Base-by-base conservation (phyloP, 2,797 vertebrate species). In the Chiloscyllium punctatum region DNA sequence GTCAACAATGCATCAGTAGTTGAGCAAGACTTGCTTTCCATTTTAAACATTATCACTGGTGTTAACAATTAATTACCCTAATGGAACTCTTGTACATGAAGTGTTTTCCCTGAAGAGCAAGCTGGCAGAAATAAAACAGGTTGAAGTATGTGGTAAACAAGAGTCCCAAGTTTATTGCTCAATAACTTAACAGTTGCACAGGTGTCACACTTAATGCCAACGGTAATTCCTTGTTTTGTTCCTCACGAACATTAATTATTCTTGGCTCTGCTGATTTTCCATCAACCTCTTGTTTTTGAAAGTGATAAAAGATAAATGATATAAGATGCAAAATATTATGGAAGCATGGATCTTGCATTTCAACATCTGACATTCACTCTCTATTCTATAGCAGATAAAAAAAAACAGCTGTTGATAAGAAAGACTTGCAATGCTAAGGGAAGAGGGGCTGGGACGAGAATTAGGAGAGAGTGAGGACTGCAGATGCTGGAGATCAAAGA, bases 201-300 rank as follows among this genome's bases (percentile, higher is more conserved):
- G 90, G 90, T 92, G 90, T 92, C 90, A 68, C 90, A 92, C 33
- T 37, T 37, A 37, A 66, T 18, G 66, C n/a, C n/a, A 92, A 66
- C 88, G 5, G 66, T n/a, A 92, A 92, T 68, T n/a, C 37, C 90
- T 69, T 92, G 90, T 92, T 88, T 88, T 62, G 51, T 53, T 88
- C 57, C 87, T 88, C 51, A 62, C 88, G 25, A 57, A 88, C 1
- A 15, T 77, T 77, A 77, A 37, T 33, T 57, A 88, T 88, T 69
- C 18, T 91, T 66, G 90, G n/a, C 62, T 92, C 62, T 42, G 33
- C 86, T n/a, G 57, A 88, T 91, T 91, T 91, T 66, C 88, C 88
- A 68, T 21, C 30, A 91, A 8, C 18, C 62, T n/a, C 62, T 8
- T 42, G 8, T 42, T 84, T 84, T 84, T 21, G 37, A 11, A 48